A percentile compares a stretch with the other conserved stretches of the same genome.
Conservation (phyloP, 2,113 vertebrate species). For the Triplophysa tibetana region DNA sequence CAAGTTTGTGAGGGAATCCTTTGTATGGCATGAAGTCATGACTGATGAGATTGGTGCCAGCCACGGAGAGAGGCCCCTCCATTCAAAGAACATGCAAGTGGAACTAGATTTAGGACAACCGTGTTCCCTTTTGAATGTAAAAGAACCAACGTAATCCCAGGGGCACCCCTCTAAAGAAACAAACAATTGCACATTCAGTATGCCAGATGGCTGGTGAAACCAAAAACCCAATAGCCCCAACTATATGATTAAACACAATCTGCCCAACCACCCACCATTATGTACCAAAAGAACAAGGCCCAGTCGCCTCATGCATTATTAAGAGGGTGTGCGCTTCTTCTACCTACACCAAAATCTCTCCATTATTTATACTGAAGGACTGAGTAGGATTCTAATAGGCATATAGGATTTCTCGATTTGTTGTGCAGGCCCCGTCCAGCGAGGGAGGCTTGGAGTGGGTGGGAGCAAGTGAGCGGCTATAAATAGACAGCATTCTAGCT, state of each 20-base stretch:
- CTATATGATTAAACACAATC: conserved; percentile 35
- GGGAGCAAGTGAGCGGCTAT: conserved; percentile 51
- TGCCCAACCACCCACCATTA: conserved; percentile 24
- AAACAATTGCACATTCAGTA: conserved; percentile 5
- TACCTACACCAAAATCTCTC: conserved; percentile 44
- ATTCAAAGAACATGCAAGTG: conserved; percentile 10
- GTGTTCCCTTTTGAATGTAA: conserved; percentile 7
- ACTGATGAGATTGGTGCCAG: conserved; percentile 51
- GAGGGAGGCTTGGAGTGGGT: conserved; percentile 34
- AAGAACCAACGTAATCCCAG: conserved; percentile 5
- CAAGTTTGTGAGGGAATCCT: conserved; percentile 47
- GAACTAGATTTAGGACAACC: conserved; percentile 16
- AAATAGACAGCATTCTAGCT: conserved; percentile 59
- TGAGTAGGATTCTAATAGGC: conserved; percentile 45
- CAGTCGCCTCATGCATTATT: conserved; percentile 56
- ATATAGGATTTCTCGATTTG: conserved; percentile 59
- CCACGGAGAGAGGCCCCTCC: conserved; percentile 38
- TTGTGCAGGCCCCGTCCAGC: conserved; percentile 47
- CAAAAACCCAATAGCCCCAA: conserved; percentile 5
- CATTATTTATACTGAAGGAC: conserved; percentile 57
- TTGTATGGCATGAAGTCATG: conserved; percentile 52
- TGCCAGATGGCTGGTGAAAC: conserved; percentile 38
- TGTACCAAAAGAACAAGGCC: not conserved
- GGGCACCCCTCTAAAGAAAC: not conserved
- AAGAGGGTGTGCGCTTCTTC: conserved; percentile 49